These are phyloP conservation scores for Panagrolaimus sp. DNA, from an alignment of 1,140 invertebrate species.

Conservation along the genomic window DNA sequence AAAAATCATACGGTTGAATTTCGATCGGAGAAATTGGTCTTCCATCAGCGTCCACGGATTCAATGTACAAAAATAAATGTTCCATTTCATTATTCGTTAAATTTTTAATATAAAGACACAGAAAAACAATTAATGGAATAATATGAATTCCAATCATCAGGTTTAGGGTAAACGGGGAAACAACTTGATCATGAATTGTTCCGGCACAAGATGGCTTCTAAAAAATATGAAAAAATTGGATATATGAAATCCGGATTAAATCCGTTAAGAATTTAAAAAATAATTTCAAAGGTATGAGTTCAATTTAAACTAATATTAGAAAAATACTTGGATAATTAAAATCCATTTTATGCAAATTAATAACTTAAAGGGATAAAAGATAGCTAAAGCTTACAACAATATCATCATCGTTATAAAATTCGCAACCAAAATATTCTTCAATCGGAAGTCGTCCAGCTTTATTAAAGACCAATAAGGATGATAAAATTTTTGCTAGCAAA, in stretches of 20 bases:
- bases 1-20: not conserved
- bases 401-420: slow-evolving; percentile 50
- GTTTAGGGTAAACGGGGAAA: slow-evolving; percentile 43
- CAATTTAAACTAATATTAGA: too few relatives aligned
- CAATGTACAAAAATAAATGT: slow-evolving; percentile 51
- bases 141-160: slow-evolving; percentile 44
- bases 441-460: slow-evolving; percentile 38
- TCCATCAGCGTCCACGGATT: slow-evolving; percentile 34
- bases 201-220: slow-evolving; percentile 50
- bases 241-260: not conserved
- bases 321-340: too few relatives aligned
- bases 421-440: slow-evolving; percentile 52
- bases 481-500: slow-evolving; percentile 4
- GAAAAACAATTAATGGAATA: slow-evolving; percentile 43
- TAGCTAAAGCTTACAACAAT: slow-evolving; percentile 43
- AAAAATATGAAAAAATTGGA: slow-evolving; percentile 17
- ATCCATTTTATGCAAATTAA: too few relatives aligned
- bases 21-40: not conserved
- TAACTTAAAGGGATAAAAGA: too few relatives aligned
- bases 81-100: slow-evolving; percentile 42
- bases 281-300: not conserved
- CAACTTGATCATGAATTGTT: slow-evolving; percentile 51
- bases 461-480: slow-evolving; percentile 35
- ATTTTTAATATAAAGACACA: slow-evolving; percentile 45
- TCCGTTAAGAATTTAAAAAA: too few relatives aligned